Evolutionary conservation across 2,888 invertebrate species (phyloP), one percentile per base, ranked within the genome.

Genomic region (Linnaemya vulpina): DNA sequence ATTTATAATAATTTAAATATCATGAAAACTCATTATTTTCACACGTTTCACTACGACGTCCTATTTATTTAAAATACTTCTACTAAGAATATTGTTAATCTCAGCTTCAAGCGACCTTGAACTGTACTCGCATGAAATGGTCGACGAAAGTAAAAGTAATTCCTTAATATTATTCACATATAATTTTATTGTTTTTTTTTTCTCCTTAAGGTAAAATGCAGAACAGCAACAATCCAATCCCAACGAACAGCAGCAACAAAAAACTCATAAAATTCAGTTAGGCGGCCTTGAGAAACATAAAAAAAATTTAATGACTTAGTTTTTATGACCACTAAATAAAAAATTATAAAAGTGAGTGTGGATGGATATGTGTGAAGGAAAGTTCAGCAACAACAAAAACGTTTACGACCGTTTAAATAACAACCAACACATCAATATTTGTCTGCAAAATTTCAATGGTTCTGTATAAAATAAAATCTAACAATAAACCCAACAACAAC

Each of bases 301-400:
- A 92, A 91, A 92, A 90, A 89, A 89, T 89, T 90, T 91, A 92
- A 92, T 90, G 90, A 90, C 90, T 92, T 89, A 91, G 90, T 91
- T 92, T 91, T 80, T 71, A 79, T 79, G 62, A 90, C 88, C 88
- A 86, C 76, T 70, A 77, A 89, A 88, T 60, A 65, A 84, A 60
- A 68, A 74, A 62, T 75, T 25, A 55, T 25, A 76, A 71, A 68
- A 68, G 55, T 62, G n/a, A 25, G 20, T 5, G 5, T 30, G 30
- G 30, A 30, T 30, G 30, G 30, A 30, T 65, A 20, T 77, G 40
- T 78, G 11, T 25, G 35, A 71, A 71, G 43, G 43, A 74, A 79
- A 79, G 73, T 35, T 43, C 53, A 55, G 53, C 25, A 11, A 62
- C 65, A 51, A 62, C 65, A 51, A 30, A 17, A 53, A 53, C n/a